These are phyloP conservation scores for Loris lydekkerianus DNA, from an alignment of 2,797 vertebrate species.

Conservation along the genomic window DNA sequence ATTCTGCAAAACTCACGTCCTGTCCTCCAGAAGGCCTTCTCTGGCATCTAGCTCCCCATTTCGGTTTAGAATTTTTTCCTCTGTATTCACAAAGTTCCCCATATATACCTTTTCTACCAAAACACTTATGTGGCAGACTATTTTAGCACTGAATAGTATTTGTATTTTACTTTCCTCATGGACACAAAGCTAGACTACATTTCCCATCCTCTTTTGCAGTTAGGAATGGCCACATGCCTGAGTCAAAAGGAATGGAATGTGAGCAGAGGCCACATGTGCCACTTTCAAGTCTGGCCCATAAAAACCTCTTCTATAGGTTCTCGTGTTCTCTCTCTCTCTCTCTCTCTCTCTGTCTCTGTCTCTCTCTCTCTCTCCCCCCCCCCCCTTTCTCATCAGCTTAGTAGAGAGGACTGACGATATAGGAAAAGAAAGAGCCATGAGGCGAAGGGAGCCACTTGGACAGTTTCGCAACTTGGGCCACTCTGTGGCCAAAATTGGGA, in stretches of 20 bases:
- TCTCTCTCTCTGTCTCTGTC: too few relatives aligned
- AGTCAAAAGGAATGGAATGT: neutral
- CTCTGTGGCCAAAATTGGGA: neutral
- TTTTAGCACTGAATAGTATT: neutral
- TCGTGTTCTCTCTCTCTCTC: neutral
- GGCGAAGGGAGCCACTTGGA: neutral
- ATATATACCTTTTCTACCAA: neutral
- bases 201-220: constrained; percentile 7
- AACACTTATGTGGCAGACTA: neutral
- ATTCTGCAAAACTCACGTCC: constrained; percentile 22
- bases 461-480: neutral
- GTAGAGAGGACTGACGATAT: neutral
- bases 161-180: neutral
- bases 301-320: neutral
- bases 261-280: neutral
- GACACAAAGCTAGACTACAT: constrained; percentile 5
- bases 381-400: neutral
- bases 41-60: constrained; percentile 4
- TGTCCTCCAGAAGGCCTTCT: constrained; percentile 37
- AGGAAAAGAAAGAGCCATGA: neutral
- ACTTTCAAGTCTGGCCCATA: neutral
- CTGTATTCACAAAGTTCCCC: neutral
- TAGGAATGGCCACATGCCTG: neutral
- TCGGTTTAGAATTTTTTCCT: constrained; percentile 1
- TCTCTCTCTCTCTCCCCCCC: neutral